These are phyloP conservation scores for Sarcophaga caerulescens DNA, from an alignment of 2,888 invertebrate genomes.

Conservation along the genomic window DNA sequence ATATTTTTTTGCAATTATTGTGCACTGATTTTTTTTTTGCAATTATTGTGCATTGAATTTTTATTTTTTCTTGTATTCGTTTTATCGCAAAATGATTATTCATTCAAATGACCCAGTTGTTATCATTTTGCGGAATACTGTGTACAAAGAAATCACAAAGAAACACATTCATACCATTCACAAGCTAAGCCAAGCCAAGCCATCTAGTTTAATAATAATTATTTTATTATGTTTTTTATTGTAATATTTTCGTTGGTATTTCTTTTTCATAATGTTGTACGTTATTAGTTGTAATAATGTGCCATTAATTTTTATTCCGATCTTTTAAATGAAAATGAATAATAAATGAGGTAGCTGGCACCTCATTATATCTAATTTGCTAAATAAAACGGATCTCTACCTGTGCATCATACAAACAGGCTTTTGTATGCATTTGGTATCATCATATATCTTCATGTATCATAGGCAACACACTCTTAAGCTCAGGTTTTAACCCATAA, in stretches of 20 bases:
- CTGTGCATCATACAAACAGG: too few relatives aligned
- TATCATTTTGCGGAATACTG: slow-evolving; percentile 45
- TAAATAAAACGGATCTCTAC: slow-evolving; percentile 45
- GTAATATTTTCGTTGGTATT: neutral
- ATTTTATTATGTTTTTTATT: neutral
- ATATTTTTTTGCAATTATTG: too few relatives aligned
- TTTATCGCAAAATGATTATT: slow-evolving; percentile 43
- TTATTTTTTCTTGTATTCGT: slow-evolving; percentile 17
- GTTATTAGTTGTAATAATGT: slow-evolving; percentile 21
- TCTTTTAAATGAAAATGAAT: slow-evolving; percentile 12
- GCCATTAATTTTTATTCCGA: slow-evolving; percentile 40
- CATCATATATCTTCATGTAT: too few relatives aligned
- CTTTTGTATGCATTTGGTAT: too few relatives aligned
- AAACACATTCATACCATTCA: neutral
- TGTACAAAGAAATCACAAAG: slow-evolving; percentile 34
- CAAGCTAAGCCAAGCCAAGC: neutral
- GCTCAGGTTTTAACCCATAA: too few relatives aligned
- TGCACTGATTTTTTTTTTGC: slow-evolving; percentile 1
- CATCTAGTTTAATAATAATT: slow-evolving; percentile 22
- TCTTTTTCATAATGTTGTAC: neutral
- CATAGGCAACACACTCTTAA: too few relatives aligned
- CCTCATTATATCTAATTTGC: slow-evolving; percentile 51
- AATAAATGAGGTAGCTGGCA: slow-evolving; percentile 25
- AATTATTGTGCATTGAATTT: slow-evolving; percentile 32
- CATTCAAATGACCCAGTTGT: slow-evolving; percentile 52